A percentile compares a stretch with the other conserved stretches of the same genome.
phyloP scores from a whole-genome alignment of 2,888 invertebrate genomes.

The Isotomurus palustris region DNA sequence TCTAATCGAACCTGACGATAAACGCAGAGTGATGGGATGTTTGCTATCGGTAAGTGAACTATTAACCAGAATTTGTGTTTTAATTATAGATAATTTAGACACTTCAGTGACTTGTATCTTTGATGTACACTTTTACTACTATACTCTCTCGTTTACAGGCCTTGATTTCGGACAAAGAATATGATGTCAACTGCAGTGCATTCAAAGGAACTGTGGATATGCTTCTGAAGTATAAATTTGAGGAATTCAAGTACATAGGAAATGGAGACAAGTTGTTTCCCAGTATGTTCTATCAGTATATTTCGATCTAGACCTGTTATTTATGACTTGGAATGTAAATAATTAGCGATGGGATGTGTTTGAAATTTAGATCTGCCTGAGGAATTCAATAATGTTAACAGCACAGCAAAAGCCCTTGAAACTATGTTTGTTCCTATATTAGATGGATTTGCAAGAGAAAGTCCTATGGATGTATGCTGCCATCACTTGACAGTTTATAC shows the following conservation, averaged over 20 bases:
- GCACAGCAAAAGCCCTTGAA: conserved; percentile 4
- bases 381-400: conserved; percentile 2
- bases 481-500: no score
- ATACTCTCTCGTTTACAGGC: background rate
- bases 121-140: no score
- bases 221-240: conserved; percentile 7
- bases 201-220: conserved; percentile 25
- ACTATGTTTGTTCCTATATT: conserved; percentile 6
- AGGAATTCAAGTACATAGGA: conserved; percentile 1
- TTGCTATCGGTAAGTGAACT: conserved; percentile 8
- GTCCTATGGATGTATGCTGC: no score
- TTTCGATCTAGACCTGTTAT: background rate
- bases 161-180: background rate
- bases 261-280: background rate
- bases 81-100: background rate
- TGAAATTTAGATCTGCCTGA: background rate
- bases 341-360: background rate
- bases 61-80: background rate
- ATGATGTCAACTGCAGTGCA: conserved; percentile 11
- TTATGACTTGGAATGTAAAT: background rate
- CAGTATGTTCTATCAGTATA: background rate
- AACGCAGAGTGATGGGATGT: conserved; percentile 8
- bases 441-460: background rate
- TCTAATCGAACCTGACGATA: conserved; percentile 11
- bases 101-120: no score